Conservation (phyloP, 2,888 invertebrate genomes). For the Tridacna gigas region DNA sequence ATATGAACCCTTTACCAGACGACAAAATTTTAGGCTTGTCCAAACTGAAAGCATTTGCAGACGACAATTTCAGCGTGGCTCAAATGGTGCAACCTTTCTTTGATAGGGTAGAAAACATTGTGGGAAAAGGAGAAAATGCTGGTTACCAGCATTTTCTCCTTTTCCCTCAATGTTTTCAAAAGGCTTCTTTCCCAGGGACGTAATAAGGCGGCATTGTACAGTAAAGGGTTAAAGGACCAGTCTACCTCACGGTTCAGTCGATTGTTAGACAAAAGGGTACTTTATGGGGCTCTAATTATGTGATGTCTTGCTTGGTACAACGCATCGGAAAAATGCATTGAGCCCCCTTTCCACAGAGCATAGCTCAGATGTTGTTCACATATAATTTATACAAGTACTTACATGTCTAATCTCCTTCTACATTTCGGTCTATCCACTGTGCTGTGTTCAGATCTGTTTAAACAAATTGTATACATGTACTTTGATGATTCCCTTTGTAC, state of each 20-base stretch:
- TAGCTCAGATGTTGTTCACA: too few species aligned
- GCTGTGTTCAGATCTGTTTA: neutral
- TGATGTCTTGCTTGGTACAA: too few species aligned
- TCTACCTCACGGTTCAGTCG: too few species aligned
- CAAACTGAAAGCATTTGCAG: too few species aligned
- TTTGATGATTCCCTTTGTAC: neutral
- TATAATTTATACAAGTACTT: neutral
- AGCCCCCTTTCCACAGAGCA: too few species aligned
- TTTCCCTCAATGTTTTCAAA: neutral
- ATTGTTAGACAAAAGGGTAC: too few species aligned
- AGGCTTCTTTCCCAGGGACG: neutral
- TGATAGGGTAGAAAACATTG: neutral
- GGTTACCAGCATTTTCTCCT: neutral
- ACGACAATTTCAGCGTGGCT: too few species aligned
- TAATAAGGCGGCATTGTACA: neutral
- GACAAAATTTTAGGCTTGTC: too few species aligned
- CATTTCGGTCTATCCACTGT: neutral
- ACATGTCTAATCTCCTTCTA: constrained; percentile 4
- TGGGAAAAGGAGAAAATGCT: neutral
- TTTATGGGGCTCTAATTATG: too few species aligned
- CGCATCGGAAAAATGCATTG: too few species aligned
- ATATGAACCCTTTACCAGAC: too few species aligned
- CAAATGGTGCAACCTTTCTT: too few species aligned
- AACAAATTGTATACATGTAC: neutral
- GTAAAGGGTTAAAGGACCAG: neutral